A percentile compares a stretch with the other conserved stretches of the same genome.
Evolutionary conservation across 2,888 invertebrate genomes (phyloP).

Genomic region (Cheiracanthium punctorium): DNA sequence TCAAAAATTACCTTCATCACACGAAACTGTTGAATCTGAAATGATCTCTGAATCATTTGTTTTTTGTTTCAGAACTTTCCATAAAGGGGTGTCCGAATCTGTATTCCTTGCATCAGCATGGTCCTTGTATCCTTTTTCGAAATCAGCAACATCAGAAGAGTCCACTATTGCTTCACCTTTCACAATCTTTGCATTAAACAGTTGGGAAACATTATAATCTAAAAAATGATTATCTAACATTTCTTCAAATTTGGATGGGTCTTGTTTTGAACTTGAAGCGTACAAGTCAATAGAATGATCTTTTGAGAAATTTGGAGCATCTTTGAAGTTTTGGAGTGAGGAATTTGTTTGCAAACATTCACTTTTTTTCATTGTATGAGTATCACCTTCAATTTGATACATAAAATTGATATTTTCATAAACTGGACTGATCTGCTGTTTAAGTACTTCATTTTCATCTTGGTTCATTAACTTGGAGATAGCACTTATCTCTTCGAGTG

Average conservation of each 20-base stretch:
- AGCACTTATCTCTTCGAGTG: constrained; percentile 80
- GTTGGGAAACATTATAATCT: constrained; percentile 62
- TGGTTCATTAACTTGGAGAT: neutral
- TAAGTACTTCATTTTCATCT: neutral
- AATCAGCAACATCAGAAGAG: neutral
- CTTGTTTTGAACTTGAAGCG: too few species aligned
- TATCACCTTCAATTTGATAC: neutral
- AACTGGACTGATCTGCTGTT: constrained; percentile 30
- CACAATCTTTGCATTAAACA: constrained; percentile 52
- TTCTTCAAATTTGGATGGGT: too few species aligned
- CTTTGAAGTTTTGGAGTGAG: too few species aligned
- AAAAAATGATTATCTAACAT: constrained; percentile 68
- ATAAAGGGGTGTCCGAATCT: neutral
- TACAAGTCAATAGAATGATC: too few species aligned
- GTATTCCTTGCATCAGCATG: neutral
- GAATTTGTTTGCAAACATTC: neutral
- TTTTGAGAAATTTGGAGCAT: too few species aligned
- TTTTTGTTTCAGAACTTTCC: neutral
- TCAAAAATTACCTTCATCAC: constrained; percentile 65
- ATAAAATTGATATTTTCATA: constrained; percentile 61
- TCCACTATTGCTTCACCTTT: neutral
- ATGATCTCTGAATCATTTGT: constrained; percentile 44
- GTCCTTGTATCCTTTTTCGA: neutral
- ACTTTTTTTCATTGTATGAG: neutral
- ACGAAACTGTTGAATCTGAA: constrained; percentile 48